Base-by-base conservation (phyloP, 2,113 vertebrate species). In the Sinocyclocheilus maitianheensis region DNA sequence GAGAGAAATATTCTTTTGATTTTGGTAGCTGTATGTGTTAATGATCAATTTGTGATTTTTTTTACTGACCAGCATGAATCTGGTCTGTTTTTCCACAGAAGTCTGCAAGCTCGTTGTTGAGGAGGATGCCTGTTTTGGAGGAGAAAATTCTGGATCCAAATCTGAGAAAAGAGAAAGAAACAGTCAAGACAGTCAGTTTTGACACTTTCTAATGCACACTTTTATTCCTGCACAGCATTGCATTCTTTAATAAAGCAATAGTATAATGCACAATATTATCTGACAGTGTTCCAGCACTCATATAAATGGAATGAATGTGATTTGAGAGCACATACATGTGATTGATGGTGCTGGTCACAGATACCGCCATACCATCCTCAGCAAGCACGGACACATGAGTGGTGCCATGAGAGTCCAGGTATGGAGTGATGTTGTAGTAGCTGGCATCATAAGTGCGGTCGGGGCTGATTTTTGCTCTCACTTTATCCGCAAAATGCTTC, bases 41-140 rank as follows among this genome's bases (percentile, higher is more conserved):
- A 4, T 12, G 60, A 34, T 34, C 1, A 20, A 37, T 51, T 46
- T 24, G 4, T 51, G 3, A 43, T 8, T 5, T 0, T 40, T 26
- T 37, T 55, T 20, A 65, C 84, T 84, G 43, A 89, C 88, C 88
- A 51, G 88, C 43, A 20, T 87, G 75, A 55, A 89, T 79, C 9
- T 58, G 16, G 18, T 71, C 87, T 0, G 37, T 77, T 43, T 91
- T 86, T 62, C 81, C 85, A 88, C 98, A 99, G 84, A 99, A 97
- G 87, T 99, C 98, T 1, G 93, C 92, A 0, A 99, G 94, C 77
- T 99, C 95, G 0, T 99, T 98, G 92, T 99, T 99, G 83, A 99
- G 95, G 84, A 99, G 95, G 46, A 99, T 91, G 22, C 98, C 98
- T 0, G 98, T 99, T 55, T 37, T 91, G 0, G 91, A 87, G 0